Conservation (phyloP, 2,113 vertebrate species). For the Rhizomys pruinosus region DNA sequence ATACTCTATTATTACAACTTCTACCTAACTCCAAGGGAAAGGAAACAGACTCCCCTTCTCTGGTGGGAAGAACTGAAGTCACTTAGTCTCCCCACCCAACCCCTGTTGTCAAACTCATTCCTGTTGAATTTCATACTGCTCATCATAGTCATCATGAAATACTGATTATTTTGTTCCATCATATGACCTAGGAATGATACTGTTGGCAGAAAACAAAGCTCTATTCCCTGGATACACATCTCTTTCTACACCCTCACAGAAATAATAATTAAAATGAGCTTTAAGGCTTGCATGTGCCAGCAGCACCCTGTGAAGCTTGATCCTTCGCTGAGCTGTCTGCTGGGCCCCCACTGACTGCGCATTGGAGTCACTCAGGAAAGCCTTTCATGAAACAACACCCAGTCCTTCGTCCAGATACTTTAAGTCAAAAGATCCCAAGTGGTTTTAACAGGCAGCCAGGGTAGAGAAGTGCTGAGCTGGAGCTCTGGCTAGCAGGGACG, state of each 20-base stretch:
- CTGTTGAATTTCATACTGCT: constrained; percentile 4
- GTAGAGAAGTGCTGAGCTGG: not conserved
- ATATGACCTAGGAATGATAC: constrained; percentile 19
- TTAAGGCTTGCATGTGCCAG: constrained; percentile 1
- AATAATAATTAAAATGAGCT: constrained; percentile 25
- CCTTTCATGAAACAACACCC: constrained; percentile 26
- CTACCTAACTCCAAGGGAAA: not conserved
- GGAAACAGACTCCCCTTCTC: not conserved
- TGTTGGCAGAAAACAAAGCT: constrained; percentile 28
- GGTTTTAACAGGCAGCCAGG: not conserved
- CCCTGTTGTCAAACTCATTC: not conserved
- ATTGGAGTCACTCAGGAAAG: not conserved
- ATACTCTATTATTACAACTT: not conserved
- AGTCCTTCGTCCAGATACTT: constrained; percentile 56
- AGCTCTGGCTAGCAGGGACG: not conserved
- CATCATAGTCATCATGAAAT: not conserved
- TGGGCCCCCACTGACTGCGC: not conserved
- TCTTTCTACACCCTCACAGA: constrained; percentile 15
- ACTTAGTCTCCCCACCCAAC: not conserved
- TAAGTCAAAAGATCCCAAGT: constrained; percentile 19
- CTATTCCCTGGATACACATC: constrained; percentile 15
- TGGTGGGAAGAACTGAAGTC: not conserved
- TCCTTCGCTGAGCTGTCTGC: constrained; percentile 41
- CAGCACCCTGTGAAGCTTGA: not conserved
- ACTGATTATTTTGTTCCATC: constrained; percentile 37